phyloP scores from a whole-genome alignment of 2,113 vertebrate species.

The Ardeotis arabs region DNA sequence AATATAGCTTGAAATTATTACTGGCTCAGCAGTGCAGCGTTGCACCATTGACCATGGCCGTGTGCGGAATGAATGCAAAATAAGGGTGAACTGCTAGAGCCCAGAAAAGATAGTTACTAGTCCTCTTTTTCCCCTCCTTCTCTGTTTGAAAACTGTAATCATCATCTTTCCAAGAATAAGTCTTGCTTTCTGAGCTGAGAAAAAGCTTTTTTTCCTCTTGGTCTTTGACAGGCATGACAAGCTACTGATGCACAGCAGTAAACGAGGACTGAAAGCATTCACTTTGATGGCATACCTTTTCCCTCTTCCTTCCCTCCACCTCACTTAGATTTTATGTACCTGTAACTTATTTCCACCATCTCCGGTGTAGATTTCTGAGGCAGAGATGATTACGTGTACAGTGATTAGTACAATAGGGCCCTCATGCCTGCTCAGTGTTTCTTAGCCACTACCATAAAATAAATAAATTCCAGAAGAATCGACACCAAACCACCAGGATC shows the following conservation, averaged over 20 bases:
- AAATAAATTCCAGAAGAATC: not conserved
- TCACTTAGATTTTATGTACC: not conserved
- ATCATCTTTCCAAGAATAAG: not conserved
- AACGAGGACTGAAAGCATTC: not conserved
- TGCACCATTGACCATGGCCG: not conserved
- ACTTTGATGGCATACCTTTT: not conserved
- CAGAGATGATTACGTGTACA: not conserved
- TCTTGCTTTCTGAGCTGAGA: not conserved
- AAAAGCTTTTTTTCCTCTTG: not conserved
- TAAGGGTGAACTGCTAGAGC: not conserved
- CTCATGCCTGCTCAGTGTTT: not conserved
- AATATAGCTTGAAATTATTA: not conserved
- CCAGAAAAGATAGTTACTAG: not conserved
- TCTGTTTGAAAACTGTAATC: constrained; percentile 33
- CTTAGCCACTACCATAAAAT: not conserved
- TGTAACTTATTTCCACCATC: not conserved
- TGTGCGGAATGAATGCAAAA: not conserved
- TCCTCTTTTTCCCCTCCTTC: not conserved
- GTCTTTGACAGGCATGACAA: not conserved
- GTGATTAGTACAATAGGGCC: not conserved
- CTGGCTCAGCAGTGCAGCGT: not conserved
- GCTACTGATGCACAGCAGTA: not conserved
- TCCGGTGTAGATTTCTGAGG: not conserved
- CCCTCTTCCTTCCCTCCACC: not conserved
- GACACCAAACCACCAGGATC: not conserved